Base-by-base conservation (phyloP, 2,888 invertebrate genomes). In the Chloroclystis v-ata region DNA sequence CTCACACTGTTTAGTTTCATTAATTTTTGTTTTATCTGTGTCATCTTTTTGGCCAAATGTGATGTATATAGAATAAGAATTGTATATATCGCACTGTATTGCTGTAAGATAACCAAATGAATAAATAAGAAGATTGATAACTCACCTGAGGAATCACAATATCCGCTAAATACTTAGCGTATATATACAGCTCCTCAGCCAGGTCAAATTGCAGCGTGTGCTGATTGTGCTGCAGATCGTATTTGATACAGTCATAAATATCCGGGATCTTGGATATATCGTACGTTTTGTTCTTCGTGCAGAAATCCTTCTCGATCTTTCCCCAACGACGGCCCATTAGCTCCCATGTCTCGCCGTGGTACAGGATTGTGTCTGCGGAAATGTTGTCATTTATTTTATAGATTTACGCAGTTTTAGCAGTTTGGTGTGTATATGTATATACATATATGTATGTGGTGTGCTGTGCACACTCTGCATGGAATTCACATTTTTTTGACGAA, bases 241-340 rank as follows among this genome's bases (percentile, higher is more conserved):
- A 99, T 75, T 99, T 99, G 65, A 99, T 99, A 75, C 99, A 99
- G 87, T 99, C 99, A 72, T 99, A 99, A 59, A 99, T 99, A 75
- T 99, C 99, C 0, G 99, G 99, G 49, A 99, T 97, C 86, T 99
- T 99, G 4, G 98, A 98, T 66, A 99, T 99, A 77, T 99, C 99
- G 78, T 95, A 99, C 28, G 93, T 91, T 61, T 94, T 95, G 65
- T 94, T 95, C 78, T 98, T 98, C 0, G 95, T 94, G 67, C 94
- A 95, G 75, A 99, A 99, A 79, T 99, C 99, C 79, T 99, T 98
- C 72, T 98, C 97, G 43, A 99, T 95, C 84, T 99, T 99, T 30
- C 96, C 95, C 99, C 99, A 99, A 9, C 99, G 91, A 12, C 99
- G 90, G 4, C 97, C 96, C 95, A 99, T 97, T 54, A 99, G 85